Conservation (phyloP, 2,113 vertebrate genomes). For the Cathartes aura region DNA sequence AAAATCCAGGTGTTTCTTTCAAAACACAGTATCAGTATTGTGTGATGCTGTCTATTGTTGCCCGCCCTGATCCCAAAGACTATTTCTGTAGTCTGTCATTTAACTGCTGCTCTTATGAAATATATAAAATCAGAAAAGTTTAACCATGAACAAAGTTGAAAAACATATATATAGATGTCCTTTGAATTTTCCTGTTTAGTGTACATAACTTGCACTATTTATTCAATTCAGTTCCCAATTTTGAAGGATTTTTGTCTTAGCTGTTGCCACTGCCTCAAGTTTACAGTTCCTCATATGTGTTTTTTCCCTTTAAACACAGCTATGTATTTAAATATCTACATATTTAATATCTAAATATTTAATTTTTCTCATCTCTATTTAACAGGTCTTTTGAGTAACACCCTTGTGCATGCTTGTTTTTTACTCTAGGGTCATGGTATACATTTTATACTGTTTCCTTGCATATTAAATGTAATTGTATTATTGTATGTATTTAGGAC, state of each 20-base stretch:
- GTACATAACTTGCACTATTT: neutral
- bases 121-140: neutral
- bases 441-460: neutral
- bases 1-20: neutral
- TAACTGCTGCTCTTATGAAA: neutral
- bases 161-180: fast-evolving
- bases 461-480: neutral
- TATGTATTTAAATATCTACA: neutral
- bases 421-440: neutral
- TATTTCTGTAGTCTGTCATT: neutral
- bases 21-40: no score
- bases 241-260: neutral
- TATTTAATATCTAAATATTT: neutral
- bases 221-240: neutral
- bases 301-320: neutral
- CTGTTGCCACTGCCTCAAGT: neutral
- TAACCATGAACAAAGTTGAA: neutral
- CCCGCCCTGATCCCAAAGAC: neutral
- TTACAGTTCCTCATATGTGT: neutral
- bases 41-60: no score
- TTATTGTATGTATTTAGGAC: neutral
- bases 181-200: neutral
- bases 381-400: neutral
- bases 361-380: neutral
- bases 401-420: fast-evolving